Conservation (phyloP, 2,113 vertebrate genomes). For the Callospermophilus lateralis region DNA sequence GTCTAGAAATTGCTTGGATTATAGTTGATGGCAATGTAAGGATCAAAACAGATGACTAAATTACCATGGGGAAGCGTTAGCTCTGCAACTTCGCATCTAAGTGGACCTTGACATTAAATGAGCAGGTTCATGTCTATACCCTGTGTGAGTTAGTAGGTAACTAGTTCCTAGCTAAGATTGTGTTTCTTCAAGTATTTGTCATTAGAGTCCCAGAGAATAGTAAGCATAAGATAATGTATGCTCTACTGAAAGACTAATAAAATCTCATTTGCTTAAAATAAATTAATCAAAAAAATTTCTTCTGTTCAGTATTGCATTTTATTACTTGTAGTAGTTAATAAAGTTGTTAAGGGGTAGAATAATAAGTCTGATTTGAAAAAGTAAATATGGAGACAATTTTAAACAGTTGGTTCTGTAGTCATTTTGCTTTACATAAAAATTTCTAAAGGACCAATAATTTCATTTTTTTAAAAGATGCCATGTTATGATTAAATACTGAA, state of each 20-base stretch:
- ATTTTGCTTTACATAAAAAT: slow-evolving; percentile 13
- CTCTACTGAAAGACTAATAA: background rate
- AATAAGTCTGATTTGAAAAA: background rate
- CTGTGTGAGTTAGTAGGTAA: background rate
- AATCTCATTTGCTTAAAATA: background rate
- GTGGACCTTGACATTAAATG: background rate
- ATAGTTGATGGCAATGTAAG: background rate
- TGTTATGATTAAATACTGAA: slow-evolving; percentile 16
- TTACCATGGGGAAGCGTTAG: background rate
- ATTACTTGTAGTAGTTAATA: background rate
- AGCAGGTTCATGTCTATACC: background rate
- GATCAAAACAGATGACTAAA: background rate
- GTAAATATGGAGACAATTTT: slow-evolving; percentile 13
- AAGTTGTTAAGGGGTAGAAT: background rate
- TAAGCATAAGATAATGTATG: background rate
- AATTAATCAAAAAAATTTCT: background rate
- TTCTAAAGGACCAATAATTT: background rate
- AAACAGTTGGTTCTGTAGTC: background rate
- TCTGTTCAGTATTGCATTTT: background rate
- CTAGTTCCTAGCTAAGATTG: background rate
- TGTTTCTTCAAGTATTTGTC: background rate
- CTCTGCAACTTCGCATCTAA: background rate
- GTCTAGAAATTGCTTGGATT: background rate
- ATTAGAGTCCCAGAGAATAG: background rate
- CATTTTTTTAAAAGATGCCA: background rate